phyloP scores from a whole-genome alignment of 1,140 invertebrate genomes.

The Trichogramma pretiosum region DNA sequence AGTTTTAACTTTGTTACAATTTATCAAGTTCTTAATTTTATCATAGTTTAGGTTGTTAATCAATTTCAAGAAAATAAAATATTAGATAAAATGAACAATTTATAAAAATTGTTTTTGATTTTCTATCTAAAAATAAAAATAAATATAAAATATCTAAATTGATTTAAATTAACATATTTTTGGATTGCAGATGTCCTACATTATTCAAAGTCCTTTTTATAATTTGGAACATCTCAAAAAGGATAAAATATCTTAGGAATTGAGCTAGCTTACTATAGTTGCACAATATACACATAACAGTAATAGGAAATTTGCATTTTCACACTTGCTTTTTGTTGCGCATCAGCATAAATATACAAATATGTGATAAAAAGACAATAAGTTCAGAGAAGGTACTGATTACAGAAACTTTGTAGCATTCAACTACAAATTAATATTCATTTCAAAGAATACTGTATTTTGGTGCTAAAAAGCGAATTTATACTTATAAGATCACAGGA shows the following conservation, averaged over 20 bases:
- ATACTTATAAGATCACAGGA: slow-evolving; percentile 29
- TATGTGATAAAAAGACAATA: too few relatives aligned
- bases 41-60: too few relatives aligned
- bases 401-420: too few relatives aligned
- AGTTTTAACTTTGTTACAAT: too few relatives aligned
- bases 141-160: slow-evolving; percentile 47
- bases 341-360: too few relatives aligned
- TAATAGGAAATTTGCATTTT: slow-evolving; percentile 37
- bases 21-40: too few relatives aligned
- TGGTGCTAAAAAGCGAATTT: slow-evolving; percentile 10
- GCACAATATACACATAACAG: slow-evolving; percentile 28
- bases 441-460: slow-evolving; percentile 15
- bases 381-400: too few relatives aligned
- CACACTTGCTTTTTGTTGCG: slow-evolving; percentile 12
- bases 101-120: too few relatives aligned
- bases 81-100: too few relatives aligned
- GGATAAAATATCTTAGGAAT: slow-evolving; percentile 22
- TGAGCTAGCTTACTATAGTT: slow-evolving; percentile 30
- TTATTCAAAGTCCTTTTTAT: too few relatives aligned
- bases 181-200: slow-evolving; percentile 27
- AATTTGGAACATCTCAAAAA: slow-evolving; percentile 8
- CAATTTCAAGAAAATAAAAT: too few relatives aligned
- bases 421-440: too few relatives aligned
- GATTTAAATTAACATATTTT: slow-evolving; percentile 31
- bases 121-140: slow-evolving; percentile 43